These are phyloP conservation scores for Pseudolycoriella hygida DNA, from an alignment of 2,888 invertebrate species.

Conservation along the genomic window DNA sequence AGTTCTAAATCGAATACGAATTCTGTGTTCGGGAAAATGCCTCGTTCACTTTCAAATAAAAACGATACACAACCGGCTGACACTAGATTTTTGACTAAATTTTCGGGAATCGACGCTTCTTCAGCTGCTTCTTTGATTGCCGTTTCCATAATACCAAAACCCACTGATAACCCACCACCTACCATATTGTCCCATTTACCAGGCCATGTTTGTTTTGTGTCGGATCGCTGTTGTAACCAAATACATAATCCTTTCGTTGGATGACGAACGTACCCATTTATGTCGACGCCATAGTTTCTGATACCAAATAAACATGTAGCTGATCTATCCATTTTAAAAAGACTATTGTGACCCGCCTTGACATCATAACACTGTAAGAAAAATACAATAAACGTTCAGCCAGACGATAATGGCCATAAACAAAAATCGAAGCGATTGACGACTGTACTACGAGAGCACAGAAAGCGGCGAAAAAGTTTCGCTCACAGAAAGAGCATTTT, in stretches of 20 bases:
- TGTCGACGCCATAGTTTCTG: conserved; percentile 84
- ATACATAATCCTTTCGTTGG: conserved; percentile 71
- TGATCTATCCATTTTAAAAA: conserved; percentile 74
- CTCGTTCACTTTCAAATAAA: conserved; percentile 83
- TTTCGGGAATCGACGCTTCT: conserved; percentile 76
- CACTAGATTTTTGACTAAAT: conserved; percentile 42
- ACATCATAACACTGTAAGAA: conserved; percentile 66
- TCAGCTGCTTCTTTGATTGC: conserved; percentile 87
- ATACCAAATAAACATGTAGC: conserved; percentile 89
- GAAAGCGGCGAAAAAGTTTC: too few relatives aligned
- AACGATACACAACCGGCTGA: conserved; percentile 34
- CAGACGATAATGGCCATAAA: too few relatives aligned
- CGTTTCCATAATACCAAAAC: conserved; percentile 74
- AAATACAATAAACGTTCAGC: too few relatives aligned
- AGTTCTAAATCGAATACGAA: conserved; percentile 86
- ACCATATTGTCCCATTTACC: conserved; percentile 94
- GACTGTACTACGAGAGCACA: too few relatives aligned
- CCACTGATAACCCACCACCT: conserved; percentile 80
- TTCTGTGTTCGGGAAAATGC: conserved; percentile 86
- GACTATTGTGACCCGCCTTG: conserved; percentile 42
- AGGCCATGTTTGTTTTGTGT: conserved; percentile 89
- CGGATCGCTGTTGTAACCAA: conserved; percentile 83
- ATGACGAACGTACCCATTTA: conserved; percentile 81
- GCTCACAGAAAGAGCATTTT: too few relatives aligned
- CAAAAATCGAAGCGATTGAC: too few relatives aligned